These are phyloP conservation scores for Melanerpes formicivorus DNA, from an alignment of 2,113 vertebrate species.

Conservation along the genomic window DNA sequence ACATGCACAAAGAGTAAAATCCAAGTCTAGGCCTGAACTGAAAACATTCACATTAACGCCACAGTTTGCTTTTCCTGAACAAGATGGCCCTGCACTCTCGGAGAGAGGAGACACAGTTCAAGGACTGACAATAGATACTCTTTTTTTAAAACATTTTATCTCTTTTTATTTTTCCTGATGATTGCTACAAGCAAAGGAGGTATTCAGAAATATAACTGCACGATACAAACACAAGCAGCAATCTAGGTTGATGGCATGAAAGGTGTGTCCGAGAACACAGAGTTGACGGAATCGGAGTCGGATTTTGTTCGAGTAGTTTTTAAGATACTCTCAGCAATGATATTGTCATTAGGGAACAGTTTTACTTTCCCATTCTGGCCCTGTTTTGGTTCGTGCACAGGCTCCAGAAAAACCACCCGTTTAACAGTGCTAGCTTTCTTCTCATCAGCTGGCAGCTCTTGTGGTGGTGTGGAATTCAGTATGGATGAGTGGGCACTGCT, in stretches of 20 bases:
- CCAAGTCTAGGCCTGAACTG: background rate
- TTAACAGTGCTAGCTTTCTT: constrained; percentile 80
- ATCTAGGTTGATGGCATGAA: constrained; percentile 70
- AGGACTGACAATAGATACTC: background rate
- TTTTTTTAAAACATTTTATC: constrained; percentile 47
- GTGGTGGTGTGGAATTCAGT: constrained; percentile 63
- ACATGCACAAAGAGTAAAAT: background rate
- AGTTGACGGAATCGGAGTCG: constrained; percentile 72
- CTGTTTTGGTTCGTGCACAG: constrained; percentile 70
- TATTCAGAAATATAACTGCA: constrained; percentile 28
- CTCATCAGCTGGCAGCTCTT: constrained; percentile 70
- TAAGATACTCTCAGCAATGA: constrained; percentile 82
- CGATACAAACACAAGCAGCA: constrained; percentile 31
- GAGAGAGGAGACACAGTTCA: background rate
- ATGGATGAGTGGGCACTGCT: constrained; percentile 69
- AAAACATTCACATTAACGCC: background rate
- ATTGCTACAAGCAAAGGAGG: constrained; percentile 55
- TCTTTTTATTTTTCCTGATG: constrained; percentile 60
- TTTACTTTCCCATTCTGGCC: constrained; percentile 76
- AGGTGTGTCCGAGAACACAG: constrained; percentile 75
- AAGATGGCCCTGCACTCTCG: background rate
- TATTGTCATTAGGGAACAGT: constrained; percentile 67
- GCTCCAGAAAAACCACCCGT: constrained; percentile 86
- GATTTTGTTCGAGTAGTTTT: constrained; percentile 82
- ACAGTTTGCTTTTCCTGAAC: accelerated